These are phyloP conservation scores for Rhabdomys dilectus DNA, from an alignment of 2,113 vertebrate species.

Conservation along the genomic window DNA sequence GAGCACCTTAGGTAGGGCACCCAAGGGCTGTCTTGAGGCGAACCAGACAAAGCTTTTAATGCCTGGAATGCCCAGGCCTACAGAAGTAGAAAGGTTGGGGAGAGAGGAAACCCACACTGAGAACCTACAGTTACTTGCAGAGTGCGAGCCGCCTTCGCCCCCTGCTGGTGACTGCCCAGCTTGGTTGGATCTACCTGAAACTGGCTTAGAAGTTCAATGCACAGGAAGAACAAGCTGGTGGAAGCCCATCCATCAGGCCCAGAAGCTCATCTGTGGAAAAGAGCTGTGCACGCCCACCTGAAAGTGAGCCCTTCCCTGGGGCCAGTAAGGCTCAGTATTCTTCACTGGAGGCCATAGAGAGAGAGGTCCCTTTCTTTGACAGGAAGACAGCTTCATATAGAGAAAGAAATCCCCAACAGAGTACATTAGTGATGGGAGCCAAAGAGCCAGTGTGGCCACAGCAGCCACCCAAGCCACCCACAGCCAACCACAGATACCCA, in stretches of 20 bases:
- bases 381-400: neutral
- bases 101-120: neutral
- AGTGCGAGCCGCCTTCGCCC: neutral
- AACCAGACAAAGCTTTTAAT: neutral
- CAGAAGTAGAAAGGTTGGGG: too few relatives aligned
- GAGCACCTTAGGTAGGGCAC: neutral
- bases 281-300: neutral
- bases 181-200: neutral
- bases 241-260: neutral
- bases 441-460: neutral
- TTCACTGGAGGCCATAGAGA: neutral
- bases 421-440: neutral
- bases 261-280: neutral
- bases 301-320: neutral
- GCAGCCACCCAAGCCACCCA: neutral
- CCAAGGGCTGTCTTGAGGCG: neutral
- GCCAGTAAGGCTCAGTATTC: neutral
- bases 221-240: neutral
- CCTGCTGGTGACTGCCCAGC: neutral
- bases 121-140: neutral
- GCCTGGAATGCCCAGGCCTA: neutral
- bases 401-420: neutral
- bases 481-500: rapidly evolving
- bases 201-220: neutral
- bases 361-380: neutral